Conservation (phyloP, 2,888 invertebrate species). For the Lutraria lutraria region DNA sequence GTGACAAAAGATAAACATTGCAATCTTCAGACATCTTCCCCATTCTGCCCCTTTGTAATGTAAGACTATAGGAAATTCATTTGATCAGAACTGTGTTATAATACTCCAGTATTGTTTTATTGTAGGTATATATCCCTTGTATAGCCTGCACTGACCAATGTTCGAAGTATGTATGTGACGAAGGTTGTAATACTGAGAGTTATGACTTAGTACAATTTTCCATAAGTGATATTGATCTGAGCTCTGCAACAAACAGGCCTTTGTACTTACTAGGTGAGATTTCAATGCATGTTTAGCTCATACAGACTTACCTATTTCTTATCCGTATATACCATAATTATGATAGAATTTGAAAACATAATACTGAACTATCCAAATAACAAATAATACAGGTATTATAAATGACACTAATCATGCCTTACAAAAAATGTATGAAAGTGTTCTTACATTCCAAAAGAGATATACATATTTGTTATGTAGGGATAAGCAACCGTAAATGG, state of each 20-base stretch:
- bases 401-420: neutral
- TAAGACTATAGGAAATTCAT: neutral
- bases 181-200: slow-evolving; percentile 55
- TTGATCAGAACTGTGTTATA: neutral
- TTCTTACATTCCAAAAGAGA: neutral
- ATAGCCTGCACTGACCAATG: slow-evolving; percentile 71
- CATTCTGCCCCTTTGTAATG: neutral
- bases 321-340: neutral
- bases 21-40: neutral
- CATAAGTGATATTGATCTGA: slow-evolving; percentile 40
- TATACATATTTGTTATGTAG: neutral
- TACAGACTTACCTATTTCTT: neutral
- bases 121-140: slow-evolving; percentile 69
- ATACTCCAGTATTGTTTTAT: neutral
- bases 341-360: neutral
- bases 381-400: neutral
- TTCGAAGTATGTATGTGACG: slow-evolving; percentile 68
- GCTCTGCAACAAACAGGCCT: neutral
- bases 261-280: slow-evolving; percentile 36
- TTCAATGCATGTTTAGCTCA: neutral
- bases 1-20: neutral
- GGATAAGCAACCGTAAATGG: neutral
- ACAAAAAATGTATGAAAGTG: neutral
- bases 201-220: slow-evolving; percentile 57
- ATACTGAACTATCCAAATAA: neutral